Percentiles rank a stretch among this genome's conserved stretches.
Conservation (phyloP, 1,140 invertebrate genomes). For the Hyles vespertilio region DNA sequence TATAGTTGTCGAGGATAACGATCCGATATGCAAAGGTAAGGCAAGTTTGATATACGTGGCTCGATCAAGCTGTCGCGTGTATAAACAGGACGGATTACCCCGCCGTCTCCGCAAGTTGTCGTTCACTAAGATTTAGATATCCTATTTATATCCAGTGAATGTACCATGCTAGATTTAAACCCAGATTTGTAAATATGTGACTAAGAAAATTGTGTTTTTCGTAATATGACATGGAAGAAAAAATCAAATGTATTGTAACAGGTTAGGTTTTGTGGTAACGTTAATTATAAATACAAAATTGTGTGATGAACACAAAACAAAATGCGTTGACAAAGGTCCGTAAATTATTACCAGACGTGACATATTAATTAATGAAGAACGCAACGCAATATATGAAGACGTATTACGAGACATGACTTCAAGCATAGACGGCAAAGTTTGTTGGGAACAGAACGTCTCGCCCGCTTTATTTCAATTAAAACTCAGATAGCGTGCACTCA, state of each 20-base stretch:
- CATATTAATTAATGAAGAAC: slow-evolving; percentile 7
- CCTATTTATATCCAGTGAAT: too few relatives aligned
- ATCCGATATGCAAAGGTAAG: too few relatives aligned
- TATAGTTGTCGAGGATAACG: too few relatives aligned
- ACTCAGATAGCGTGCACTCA: slow-evolving; percentile 18
- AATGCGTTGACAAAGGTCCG: too few relatives aligned
- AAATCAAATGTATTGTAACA: too few relatives aligned
- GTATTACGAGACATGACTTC: slow-evolving; percentile 3
- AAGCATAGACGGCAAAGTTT: slow-evolving; percentile 16
- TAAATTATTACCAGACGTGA: slow-evolving; percentile 1
- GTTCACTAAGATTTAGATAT: background rate
- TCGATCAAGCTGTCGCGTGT: slow-evolving; percentile 15
- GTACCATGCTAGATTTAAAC: background rate
- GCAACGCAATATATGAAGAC: slow-evolving; percentile 9
- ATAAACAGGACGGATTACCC: slow-evolving; percentile 13
- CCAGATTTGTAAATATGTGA: too few relatives aligned
- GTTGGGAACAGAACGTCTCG: background rate
- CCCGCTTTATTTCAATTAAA: slow-evolving; percentile 34
- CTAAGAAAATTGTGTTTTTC: too few relatives aligned
- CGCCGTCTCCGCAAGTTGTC: background rate
- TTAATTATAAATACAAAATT: too few relatives aligned
- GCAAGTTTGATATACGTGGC: slow-evolving; percentile 15
- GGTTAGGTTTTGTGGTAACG: too few relatives aligned
- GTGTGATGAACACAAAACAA: too few relatives aligned
- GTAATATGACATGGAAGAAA: too few relatives aligned